Conservation (phyloP, 1,140 invertebrate species). For the Teleopsis dalmanni region DNA sequence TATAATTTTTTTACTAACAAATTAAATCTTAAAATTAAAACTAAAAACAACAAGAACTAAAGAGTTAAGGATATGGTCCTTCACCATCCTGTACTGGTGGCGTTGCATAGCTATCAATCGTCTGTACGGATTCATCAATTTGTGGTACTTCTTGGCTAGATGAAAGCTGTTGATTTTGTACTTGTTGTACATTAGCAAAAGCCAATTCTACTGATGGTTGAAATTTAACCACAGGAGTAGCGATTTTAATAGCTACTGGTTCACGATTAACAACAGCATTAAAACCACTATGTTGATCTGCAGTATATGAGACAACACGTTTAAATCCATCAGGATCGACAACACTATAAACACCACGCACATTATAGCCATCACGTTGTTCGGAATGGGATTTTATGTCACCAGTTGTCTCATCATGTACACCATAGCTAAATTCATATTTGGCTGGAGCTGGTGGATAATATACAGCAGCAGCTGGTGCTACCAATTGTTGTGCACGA, state of each 20-base stretch:
- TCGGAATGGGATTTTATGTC: conserved; percentile 43
- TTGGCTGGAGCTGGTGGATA: conserved; percentile 54
- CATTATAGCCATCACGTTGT: conserved; percentile 43
- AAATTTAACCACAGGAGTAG: not conserved
- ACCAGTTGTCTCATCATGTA: conserved; percentile 54
- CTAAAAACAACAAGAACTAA: not conserved
- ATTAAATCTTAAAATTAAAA: conserved; percentile 1
- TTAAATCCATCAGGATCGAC: conserved; percentile 44
- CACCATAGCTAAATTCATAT: conserved; percentile 60
- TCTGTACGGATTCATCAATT: not conserved
- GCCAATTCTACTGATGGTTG: not conserved
- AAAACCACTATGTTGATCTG: conserved; percentile 45
- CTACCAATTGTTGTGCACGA: not conserved
- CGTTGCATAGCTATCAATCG: not conserved
- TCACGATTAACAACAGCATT: conserved; percentile 44
- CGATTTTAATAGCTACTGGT: conserved; percentile 17
- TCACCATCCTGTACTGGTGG: too few relatives aligned
- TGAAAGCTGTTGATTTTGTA: not conserved
- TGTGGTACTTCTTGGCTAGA: not conserved
- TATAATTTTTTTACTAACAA: too few relatives aligned
- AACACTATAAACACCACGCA: conserved; percentile 43
- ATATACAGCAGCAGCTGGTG: too few relatives aligned
- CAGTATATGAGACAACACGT: conserved; percentile 43
- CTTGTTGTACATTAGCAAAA: not conserved
- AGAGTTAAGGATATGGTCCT: too few relatives aligned